Percentiles rank a stretch among this genome's conserved stretches.
Conservation (phyloP, 2,888 invertebrate species). For the Labia minor region DNA sequence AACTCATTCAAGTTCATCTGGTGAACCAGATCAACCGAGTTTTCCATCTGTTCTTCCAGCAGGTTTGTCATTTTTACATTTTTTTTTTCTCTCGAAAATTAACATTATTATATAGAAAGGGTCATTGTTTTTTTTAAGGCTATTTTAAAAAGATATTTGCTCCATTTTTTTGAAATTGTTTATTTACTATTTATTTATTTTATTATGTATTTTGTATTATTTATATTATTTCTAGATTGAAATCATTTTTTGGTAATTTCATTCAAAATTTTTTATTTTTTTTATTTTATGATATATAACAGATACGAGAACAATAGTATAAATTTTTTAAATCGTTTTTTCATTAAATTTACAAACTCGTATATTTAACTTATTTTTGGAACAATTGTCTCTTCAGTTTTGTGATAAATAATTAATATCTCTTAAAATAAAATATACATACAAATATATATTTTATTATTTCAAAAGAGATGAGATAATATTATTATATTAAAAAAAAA, state of each 20-base stretch:
- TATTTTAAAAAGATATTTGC: neutral
- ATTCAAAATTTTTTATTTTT: neutral
- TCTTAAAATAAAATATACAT: no score
- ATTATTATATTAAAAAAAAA: no score
- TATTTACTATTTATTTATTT: neutral
- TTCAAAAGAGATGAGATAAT: no score
- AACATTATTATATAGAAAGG: neutral
- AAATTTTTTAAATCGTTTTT: no score
- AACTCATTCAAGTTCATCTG: slow-evolving; percentile 41
- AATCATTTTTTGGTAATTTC: neutral
- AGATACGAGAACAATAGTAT: no score
- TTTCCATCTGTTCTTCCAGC: neutral
- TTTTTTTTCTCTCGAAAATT: neutral
- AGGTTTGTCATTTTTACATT: neutral
- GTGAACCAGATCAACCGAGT: neutral
- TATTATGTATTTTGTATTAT: neutral
- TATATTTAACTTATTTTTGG: no score
- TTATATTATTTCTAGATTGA: neutral
- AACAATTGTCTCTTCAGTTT: no score
- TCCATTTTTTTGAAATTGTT: neutral
- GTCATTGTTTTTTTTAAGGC: neutral
- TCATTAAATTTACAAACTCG: no score
- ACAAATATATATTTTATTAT: no score
- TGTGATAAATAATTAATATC: no score
- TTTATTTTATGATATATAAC: neutral